phyloP scores from a whole-genome alignment of 2,797 vertebrate species.

The Cynodonichthys magdalenae region DNA sequence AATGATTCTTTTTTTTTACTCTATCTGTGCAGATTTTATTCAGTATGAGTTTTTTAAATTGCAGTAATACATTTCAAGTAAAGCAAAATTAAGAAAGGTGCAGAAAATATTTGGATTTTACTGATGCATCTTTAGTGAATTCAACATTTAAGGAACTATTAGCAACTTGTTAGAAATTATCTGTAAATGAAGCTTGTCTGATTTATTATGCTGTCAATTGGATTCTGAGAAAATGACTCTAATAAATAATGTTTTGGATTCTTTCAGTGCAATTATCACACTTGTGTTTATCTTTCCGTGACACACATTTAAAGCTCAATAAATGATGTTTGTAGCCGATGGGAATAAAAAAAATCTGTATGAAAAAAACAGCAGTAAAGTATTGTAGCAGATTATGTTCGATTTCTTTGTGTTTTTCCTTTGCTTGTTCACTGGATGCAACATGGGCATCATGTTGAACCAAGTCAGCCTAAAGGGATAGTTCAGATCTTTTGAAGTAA shows the following conservation, averaged over 20 bases:
- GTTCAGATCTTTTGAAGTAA: too few species aligned
- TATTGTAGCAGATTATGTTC: slow-evolving; percentile 1
- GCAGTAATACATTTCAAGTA: not conserved
- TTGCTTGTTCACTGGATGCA: slow-evolving; percentile 13
- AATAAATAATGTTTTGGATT: slow-evolving; percentile 60
- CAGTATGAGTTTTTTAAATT: not conserved
- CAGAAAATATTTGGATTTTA: not conserved
- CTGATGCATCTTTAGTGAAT: not conserved
- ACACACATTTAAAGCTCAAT: slow-evolving; percentile 47
- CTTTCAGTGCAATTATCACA: slow-evolving; percentile 38
- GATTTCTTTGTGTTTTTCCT: not conserved
- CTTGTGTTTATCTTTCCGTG: slow-evolving; percentile 55
- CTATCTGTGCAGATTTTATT: slow-evolving; percentile 23
- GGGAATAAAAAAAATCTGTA: slow-evolving; percentile 35
- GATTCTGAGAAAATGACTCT: slow-evolving; percentile 47
- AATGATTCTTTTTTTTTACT: slow-evolving; percentile 65
- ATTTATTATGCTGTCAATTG: slow-evolving; percentile 39
- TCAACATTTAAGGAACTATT: slow-evolving; percentile 2
- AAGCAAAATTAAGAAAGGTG: slow-evolving; percentile 1
- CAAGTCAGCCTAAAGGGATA: not conserved
- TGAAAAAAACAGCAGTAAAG: slow-evolving; percentile 33
- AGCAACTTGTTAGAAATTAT: slow-evolving; percentile 31
- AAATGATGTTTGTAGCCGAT: slow-evolving; percentile 56
- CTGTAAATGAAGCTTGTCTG: slow-evolving; percentile 25
- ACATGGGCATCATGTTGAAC: slow-evolving; percentile 8